Evolutionary conservation across 2,113 vertebrate genomes (phyloP).

Genomic region (Brienomyrus brachyistius): DNA sequence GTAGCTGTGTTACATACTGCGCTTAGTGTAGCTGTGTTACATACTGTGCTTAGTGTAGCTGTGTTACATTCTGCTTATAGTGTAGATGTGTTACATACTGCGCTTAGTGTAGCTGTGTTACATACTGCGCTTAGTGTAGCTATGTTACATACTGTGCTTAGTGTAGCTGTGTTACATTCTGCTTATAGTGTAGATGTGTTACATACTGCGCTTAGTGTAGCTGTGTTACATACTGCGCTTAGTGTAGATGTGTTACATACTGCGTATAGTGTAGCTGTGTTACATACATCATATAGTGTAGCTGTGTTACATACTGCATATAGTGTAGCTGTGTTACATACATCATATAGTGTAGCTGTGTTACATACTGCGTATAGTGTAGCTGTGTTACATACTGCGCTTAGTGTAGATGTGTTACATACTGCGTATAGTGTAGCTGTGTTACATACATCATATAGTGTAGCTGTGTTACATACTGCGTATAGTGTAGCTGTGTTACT

Average conservation of each 20-base stretch:
- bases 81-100: background rate
- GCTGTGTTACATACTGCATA: background rate
- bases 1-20: background rate
- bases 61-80: no score
- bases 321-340: no score
- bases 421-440: background rate
- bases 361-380: no score
- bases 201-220: background rate
- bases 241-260: no score
- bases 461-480: background rate
- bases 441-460: background rate
- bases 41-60: no score
- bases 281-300: background rate
- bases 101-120: background rate
- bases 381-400: no score
- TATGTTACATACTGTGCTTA: background rate
- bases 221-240: background rate
- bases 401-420: background rate
- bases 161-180: background rate
- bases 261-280: no score
- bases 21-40: no score
- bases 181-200: background rate
- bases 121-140: background rate
- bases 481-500: no score
- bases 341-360: background rate